phyloP scores from a whole-genome alignment of 2,113 vertebrate species.

The Gavia stellata region DNA sequence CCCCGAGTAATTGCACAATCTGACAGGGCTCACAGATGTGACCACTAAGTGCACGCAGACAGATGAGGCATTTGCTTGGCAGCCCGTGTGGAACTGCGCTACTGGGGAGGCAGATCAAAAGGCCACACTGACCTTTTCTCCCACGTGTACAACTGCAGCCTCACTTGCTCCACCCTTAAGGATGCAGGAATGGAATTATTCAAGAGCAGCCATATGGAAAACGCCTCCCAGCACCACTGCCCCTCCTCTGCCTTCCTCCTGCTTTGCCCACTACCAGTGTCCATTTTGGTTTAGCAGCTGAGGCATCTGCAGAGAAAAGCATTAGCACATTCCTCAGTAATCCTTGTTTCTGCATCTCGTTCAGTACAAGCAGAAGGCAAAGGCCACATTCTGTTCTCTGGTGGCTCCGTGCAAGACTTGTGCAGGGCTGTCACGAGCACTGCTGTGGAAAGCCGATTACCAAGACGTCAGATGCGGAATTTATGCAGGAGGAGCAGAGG shows the following conservation, averaged over 20 bases:
- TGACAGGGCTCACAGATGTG: not conserved
- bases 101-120: not conserved
- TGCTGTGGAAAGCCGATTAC: not conserved
- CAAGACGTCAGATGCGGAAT: not conserved
- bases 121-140: slow-evolving; percentile 15
- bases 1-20: not conserved
- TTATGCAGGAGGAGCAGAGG: not conserved
- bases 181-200: not conserved
- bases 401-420: not conserved
- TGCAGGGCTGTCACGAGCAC: not conserved
- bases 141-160: not conserved
- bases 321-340: not conserved
- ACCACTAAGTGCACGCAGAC: not conserved
- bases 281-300: not conserved
- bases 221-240: not conserved
- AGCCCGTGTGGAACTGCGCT: not conserved
- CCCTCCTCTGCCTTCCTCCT: not conserved
- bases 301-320: slow-evolving; percentile 5
- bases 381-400: not conserved
- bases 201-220: not conserved
- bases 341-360: not conserved
- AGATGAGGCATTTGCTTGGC: not conserved
- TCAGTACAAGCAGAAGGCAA: not conserved
- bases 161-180: not conserved
- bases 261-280: not conserved